phyloP scores from a whole-genome alignment of 2,797 vertebrate genomes.

The Molossus alvarezi region DNA sequence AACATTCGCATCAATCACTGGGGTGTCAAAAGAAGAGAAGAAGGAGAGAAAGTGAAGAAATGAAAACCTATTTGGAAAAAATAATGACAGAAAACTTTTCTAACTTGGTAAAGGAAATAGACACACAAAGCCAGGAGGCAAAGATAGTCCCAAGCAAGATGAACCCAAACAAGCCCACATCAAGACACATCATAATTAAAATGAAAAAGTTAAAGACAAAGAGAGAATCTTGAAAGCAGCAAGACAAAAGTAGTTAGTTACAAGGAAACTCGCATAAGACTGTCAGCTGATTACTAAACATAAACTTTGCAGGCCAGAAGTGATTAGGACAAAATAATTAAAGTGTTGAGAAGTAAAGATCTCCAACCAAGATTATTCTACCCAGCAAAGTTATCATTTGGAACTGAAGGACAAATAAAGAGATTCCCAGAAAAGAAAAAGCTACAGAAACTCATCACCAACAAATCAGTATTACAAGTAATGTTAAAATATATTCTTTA shows the following conservation, averaged over 20 bases:
- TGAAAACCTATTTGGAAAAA: too few relatives aligned
- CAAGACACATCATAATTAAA: neutral
- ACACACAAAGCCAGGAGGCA: neutral
- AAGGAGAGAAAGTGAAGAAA: too few relatives aligned
- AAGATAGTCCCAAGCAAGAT: neutral
- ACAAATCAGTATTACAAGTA: neutral
- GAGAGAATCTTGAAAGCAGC: neutral
- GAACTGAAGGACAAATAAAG: neutral
- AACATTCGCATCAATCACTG: neutral
- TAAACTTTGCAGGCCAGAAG: neutral
- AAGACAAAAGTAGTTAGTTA: neutral
- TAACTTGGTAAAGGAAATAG: neutral
- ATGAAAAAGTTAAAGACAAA: neutral
- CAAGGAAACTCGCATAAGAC: neutral
- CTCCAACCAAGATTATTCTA: neutral
- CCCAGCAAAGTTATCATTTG: neutral
- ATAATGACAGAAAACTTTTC: neutral
- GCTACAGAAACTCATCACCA: neutral
- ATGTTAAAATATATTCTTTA: neutral
- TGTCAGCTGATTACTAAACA: neutral
- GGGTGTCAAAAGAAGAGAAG: neutral
- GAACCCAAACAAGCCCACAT: neutral
- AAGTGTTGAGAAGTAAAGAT: neutral
- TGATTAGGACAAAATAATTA: neutral
- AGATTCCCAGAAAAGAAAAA: neutral